Evolutionary conservation across 2,113 vertebrate genomes (phyloP).

Genomic region (Lasiurus borealis): DNA sequence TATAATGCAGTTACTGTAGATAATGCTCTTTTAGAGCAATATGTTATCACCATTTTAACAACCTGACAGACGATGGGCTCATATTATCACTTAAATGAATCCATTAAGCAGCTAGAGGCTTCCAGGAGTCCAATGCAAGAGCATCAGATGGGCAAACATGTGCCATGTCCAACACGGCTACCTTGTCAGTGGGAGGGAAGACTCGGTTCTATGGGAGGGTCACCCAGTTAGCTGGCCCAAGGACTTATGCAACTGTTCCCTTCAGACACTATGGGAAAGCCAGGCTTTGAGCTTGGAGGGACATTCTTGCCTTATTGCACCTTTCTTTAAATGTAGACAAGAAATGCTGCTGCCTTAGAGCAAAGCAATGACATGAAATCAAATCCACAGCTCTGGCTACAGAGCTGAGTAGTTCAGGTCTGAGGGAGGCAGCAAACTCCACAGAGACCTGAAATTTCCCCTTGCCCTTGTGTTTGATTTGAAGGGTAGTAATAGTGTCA

Average conservation of each 20-base stretch:
- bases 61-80: conserved; percentile 82
- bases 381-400: background rate
- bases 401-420: background rate
- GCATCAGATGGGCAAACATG: conserved; percentile 56
- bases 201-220: background rate
- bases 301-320: background rate
- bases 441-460: background rate
- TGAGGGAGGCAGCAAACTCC: background rate
- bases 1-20: conserved; percentile 53
- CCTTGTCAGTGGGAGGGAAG: background rate
- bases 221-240: background rate
- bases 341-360: background rate
- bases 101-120: conserved; percentile 80
- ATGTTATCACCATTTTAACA: conserved; percentile 82
- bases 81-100: conserved; percentile 80
- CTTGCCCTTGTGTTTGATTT: fast-evolving
- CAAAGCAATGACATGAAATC: conserved; percentile 16
- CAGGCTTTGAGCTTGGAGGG: too few relatives aligned
- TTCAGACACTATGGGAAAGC: background rate
- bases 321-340: background rate
- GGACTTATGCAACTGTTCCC: background rate
- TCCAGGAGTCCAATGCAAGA: conserved; percentile 65
- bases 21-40: conserved; percentile 73
- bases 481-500: background rate
- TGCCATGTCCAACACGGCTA: background rate